Percentiles rank a stretch among this genome's conserved stretches.
Conservation (phyloP, 1,140 invertebrate genomes). For the Drosophila nebulosa region DNA sequence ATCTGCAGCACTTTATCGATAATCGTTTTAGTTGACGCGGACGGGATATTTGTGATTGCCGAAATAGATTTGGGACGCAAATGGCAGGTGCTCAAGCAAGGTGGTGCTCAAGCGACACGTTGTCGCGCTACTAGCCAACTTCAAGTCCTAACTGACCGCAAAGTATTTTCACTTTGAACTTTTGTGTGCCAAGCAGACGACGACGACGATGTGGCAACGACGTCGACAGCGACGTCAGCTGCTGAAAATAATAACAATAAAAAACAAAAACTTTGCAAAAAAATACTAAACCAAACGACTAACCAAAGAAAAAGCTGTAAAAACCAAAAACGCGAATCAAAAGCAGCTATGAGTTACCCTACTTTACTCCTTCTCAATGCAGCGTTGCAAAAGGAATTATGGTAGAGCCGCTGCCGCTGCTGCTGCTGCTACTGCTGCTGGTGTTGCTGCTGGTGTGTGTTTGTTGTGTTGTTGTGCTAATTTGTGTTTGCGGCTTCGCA, state of each 20-base stretch:
- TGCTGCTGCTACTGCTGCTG: neutral
- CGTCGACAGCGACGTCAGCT: constrained; percentile 57
- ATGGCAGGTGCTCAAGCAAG: neutral
- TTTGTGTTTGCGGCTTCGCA: constrained; percentile 73
- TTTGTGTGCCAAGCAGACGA: constrained; percentile 53
- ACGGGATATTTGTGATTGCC: too few species aligned
- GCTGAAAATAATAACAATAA: constrained; percentile 68
- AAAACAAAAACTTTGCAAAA: constrained; percentile 23
- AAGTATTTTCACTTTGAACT: constrained; percentile 75
- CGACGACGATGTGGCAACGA: constrained; percentile 15
- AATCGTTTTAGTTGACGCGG: too few species aligned
- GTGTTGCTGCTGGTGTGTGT: constrained; percentile 8
- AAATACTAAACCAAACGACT: constrained; percentile 45
- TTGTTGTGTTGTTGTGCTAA: constrained; percentile 53
- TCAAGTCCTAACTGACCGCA: constrained; percentile 75
- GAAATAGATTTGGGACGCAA: neutral
- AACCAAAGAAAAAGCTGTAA: constrained; percentile 35
- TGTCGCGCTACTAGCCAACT: constrained; percentile 69
- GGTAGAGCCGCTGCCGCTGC: constrained; percentile 33
- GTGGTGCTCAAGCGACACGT: constrained; percentile 10
- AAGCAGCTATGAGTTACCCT: constrained; percentile 16
- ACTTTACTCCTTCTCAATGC: constrained; percentile 3
- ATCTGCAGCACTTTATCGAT: too few species aligned
- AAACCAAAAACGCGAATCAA: constrained; percentile 24
- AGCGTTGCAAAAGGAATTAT: constrained; percentile 73